A percentile compares a stretch with the other conserved stretches of the same genome.
phyloP scores from a whole-genome alignment of 2,113 vertebrate genomes.

The Sterrhoptilus dennistouni region DNA sequence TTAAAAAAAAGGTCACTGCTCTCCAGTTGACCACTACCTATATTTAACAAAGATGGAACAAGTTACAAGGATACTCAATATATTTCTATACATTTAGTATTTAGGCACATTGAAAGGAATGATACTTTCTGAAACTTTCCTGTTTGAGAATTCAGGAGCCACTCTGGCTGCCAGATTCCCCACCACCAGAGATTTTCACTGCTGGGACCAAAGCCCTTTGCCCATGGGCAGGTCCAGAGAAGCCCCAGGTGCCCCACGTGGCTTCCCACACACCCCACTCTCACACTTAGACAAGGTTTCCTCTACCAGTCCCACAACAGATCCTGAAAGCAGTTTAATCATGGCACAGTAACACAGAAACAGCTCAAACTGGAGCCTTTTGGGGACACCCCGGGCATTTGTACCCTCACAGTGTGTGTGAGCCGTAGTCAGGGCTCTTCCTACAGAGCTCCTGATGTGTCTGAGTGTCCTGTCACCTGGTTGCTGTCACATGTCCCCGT shows the following conservation, averaged over 20 bases:
- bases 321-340: neutral
- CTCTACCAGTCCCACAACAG: too few species aligned
- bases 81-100: neutral
- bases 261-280: neutral
- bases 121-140: neutral
- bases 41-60: neutral
- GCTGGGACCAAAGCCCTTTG: neutral
- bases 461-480: neutral
- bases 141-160: neutral
- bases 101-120: neutral
- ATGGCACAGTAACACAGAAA: neutral
- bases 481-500: neutral
- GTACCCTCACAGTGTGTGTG: accelerated
- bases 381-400: neutral
- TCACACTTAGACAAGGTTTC: neutral
- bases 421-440: neutral
- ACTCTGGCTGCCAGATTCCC: neutral
- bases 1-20: neutral
- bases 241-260: neutral
- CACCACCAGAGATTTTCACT: neutral
- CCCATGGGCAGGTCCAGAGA: neutral
- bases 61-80: neutral
- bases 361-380: neutral
- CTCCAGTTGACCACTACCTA: neutral
- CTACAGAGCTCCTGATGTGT: neutral